Evolutionary conservation across 2,113 vertebrate species (phyloP), one percentile per base, ranked within the genome.

Genomic region (Lepus americanus): DNA sequence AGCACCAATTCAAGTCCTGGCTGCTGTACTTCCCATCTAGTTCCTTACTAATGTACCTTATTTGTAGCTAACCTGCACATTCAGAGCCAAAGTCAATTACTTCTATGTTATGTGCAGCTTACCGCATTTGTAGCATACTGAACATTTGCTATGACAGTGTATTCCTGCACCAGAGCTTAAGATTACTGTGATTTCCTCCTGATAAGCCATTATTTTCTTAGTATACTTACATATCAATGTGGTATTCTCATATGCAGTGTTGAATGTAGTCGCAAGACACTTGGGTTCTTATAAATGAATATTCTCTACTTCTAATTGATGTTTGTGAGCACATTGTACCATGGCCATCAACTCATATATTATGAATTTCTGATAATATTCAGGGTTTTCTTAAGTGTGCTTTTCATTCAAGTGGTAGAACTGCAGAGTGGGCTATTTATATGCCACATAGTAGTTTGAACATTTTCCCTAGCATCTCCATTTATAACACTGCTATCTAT

Each of bases 201-300:
- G 44, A 83, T 74, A 63, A 80, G n/a, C 51, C 33, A 81, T 87
- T 90, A 66, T 49, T 82, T 96, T 79, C 31, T 69, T 94, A n/a
- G 76, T n/a, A 79, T 87, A 82, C 29, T 49, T 77, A 69, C 9
- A 55, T 80, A 51, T 74, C 27, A 69, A 51, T 86, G 4, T 3
- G 23, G 14, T 53, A 31, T 89, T 90, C 74, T 90, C 53, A 44
- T 67, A 36, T 76, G 13, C 36, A 76, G 1, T 89, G 69, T 76
- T 64, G 74, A 81, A 19, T 80, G 49, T 55, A 92, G 61, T 55
- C 31, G n/a, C n/a, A 53, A 76, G 55, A 87, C 81, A 89, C 72
- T 53, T 81, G 49, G 84, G 80, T 77, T n/a, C 9, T 88, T 90
- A 61, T 80, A 80, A 78, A 55, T 89, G 19, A 86, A 31, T 79